Percentiles rank a stretch among this genome's conserved stretches.
These are phyloP conservation scores for Himalopsyche anomala DNA, from an alignment of 2,888 invertebrate genomes.

Conservation along the genomic window DNA sequence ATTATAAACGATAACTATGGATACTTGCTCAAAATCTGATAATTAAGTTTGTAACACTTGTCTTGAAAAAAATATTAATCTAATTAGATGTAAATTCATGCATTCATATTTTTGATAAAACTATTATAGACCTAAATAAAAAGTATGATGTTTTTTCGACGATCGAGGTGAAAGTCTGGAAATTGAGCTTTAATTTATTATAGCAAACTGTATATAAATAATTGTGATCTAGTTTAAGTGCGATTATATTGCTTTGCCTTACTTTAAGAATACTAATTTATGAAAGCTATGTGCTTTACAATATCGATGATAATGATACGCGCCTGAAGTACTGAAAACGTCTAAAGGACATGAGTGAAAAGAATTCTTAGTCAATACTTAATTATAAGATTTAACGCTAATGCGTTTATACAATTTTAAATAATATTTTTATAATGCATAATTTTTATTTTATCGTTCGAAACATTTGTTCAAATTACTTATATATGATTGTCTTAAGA, in stretches of 20 bases:
- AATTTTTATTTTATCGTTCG: not conserved
- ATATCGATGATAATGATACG: not conserved
- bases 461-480: not conserved
- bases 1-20: too few species aligned
- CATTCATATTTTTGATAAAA: not conserved
- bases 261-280: not conserved
- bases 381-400: conserved; percentile 47
- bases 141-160: not conserved
- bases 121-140: not conserved
- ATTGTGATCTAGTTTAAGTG: conserved; percentile 35
- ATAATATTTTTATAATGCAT: not conserved
- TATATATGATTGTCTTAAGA: not conserved
- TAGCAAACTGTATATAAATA: conserved; percentile 19
- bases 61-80: too few species aligned
- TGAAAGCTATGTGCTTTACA: not conserved
- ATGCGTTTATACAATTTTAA: not conserved
- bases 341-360: conserved; percentile 52
- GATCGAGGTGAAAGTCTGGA: not conserved
- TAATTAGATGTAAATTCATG: too few species aligned
- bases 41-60: too few species aligned
- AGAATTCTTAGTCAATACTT: conserved; percentile 54
- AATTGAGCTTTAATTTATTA: conserved; percentile 27
- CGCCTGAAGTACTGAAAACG: not conserved
- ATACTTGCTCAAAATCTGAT: too few species aligned
- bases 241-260: not conserved